Percentiles rank a stretch among this genome's conserved stretches.
Conservation (phyloP, 2,113 vertebrate species). For the Albula goreensis region DNA sequence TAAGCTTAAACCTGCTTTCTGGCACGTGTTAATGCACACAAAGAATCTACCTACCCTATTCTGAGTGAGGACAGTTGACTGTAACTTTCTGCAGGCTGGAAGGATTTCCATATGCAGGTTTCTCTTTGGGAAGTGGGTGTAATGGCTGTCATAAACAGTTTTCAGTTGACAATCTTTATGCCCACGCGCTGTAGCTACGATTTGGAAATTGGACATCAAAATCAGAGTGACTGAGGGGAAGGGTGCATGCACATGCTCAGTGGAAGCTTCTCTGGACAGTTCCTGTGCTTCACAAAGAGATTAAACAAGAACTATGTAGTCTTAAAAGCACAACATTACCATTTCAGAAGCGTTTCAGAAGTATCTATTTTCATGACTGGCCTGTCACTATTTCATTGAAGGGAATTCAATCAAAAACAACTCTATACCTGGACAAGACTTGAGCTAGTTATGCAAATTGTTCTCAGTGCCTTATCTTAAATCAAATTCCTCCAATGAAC, state of each 20-base stretch:
- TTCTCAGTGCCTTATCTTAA: background rate
- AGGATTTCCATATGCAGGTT: slow-evolving; percentile 10
- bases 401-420: background rate
- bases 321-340: background rate
- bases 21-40: background rate
- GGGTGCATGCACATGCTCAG: background rate
- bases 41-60: background rate
- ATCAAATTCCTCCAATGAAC: background rate
- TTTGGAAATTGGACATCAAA: background rate
- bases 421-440: background rate
- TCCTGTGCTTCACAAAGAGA: background rate
- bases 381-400: background rate
- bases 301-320: background rate
- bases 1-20: background rate
- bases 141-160: slow-evolving; percentile 11
- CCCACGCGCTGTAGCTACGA: slow-evolving; percentile 4
- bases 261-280: background rate
- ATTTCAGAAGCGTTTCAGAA: background rate
- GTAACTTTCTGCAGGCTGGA: background rate
- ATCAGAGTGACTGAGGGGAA: background rate
- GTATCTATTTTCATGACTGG: background rate
- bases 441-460: slow-evolving; percentile 8
- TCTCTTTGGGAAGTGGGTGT: background rate
- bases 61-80: background rate
- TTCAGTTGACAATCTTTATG: slow-evolving; percentile 5